Base-by-base conservation (phyloP, 1,140 invertebrate species). In the Aricia agestis region DNA sequence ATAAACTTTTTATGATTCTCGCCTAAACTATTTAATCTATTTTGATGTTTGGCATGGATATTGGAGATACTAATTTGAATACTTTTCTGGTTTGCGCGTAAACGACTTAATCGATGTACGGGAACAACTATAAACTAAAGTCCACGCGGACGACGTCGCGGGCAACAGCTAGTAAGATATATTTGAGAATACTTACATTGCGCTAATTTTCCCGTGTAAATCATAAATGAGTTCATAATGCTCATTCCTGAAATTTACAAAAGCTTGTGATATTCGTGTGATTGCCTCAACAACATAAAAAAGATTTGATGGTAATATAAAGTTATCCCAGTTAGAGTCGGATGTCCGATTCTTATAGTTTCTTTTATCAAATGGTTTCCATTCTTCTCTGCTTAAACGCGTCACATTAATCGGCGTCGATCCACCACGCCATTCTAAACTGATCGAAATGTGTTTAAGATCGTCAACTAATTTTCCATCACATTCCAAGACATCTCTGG, bases 391-490 rank as follows among this genome's bases (percentile, higher is more conserved):
- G 7, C 19, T 25, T 11, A 63, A 19, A 19, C 6, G 10, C 7
- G 18, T 4, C 6, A 67, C 71, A 19, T 72, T 72, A 18, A 36
- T 41, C 2, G 52, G 67, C 0, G 15, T 15, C 6, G 36, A 32
- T 32, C 72, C 72, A 52, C 72, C 74, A 13, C 74, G 67, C 72
- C 74, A 73, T 5, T 70, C 18, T 15, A 71, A 68, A 11, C 72
- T 63, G 36, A 76, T 52, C 1, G 72, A 69, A 65, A 67, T 58
- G 19, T 71, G 69, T n/a, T 57, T 31, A 17, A 71, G 41, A 11
- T 17, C 25, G 0, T 2, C 32, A n/a, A 42, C 36, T 11, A 52
- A 11, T 3, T 71, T 69, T 31, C 17, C 19, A 31, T 15, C 69
- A n/a, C 66, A 69, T 25, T 72, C 15, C 10, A 67, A 9, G 13